phyloP scores from a whole-genome alignment of 2,888 invertebrate genomes.

The Aphelenchoides bicaudatus region DNA sequence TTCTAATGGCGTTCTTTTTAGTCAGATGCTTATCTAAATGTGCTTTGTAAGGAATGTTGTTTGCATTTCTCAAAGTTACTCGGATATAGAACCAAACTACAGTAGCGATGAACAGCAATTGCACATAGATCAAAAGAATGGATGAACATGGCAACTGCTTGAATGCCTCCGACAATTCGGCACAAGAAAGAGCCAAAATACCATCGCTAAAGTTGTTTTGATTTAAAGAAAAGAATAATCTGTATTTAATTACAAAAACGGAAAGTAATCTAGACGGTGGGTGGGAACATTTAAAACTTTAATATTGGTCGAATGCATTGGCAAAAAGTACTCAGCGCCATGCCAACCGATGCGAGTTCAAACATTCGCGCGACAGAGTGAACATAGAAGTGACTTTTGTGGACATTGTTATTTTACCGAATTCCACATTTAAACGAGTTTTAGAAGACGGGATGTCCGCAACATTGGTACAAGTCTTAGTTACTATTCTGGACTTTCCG shows the following conservation, averaged over 20 bases:
- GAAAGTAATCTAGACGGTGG: no score
- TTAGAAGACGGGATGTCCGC: no score
- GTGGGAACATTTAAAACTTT: no score
- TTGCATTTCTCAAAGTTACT: constrained; percentile 25
- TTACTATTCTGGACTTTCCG: no score
- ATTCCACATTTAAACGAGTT: no score
- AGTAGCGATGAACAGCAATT: constrained; percentile 89
- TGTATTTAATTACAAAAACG: neutral
- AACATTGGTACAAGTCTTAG: no score
- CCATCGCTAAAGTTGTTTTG: constrained; percentile 14
- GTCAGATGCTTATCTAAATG: constrained; percentile 12
- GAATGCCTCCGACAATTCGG: constrained; percentile 83
- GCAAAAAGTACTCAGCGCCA: no score
- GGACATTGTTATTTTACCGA: no score
- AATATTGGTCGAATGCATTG: no score
- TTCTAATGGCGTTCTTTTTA: constrained; percentile 35
- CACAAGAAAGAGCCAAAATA: constrained; percentile 84
- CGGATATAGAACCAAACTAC: constrained; percentile 36
- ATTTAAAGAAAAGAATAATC: neutral
- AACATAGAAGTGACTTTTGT: no score
- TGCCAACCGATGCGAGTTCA: no score
- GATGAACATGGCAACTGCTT: constrained; percentile 91
- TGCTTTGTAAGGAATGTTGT: constrained; percentile 6
- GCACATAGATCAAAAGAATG: constrained; percentile 90
- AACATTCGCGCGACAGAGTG: no score